Conservation (phyloP, 1,140 invertebrate genomes). For the Saccostrea cuccullata region DNA sequence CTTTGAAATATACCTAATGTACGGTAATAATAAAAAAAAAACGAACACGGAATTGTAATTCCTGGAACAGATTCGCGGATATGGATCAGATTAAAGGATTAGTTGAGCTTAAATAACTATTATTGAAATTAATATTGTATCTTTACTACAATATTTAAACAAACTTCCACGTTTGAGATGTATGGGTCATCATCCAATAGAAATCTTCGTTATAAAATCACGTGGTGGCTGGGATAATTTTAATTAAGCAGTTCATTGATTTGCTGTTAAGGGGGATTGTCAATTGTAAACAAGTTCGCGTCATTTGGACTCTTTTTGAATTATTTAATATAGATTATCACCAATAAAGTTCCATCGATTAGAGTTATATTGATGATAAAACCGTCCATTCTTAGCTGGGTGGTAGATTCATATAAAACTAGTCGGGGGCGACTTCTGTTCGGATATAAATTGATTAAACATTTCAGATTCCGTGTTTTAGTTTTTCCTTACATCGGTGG, state of each 20-base stretch:
- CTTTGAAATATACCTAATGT: not conserved
- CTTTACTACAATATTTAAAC: conserved; percentile 20
- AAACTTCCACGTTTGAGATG: not conserved
- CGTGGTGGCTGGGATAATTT: not conserved
- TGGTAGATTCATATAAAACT: not conserved
- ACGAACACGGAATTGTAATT: not conserved
- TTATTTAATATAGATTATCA: conserved; percentile 38
- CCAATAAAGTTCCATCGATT: conserved; percentile 23
- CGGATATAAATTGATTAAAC: conserved; percentile 36
- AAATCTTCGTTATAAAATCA: not conserved
- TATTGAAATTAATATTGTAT: conserved; percentile 29
- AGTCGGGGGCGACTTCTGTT: conserved; percentile 9
- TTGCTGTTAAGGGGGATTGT: conserved; percentile 18
- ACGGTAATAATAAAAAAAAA: not conserved
- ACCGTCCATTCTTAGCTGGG: not conserved
- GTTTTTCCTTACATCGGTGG: not conserved
- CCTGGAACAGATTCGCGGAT: not conserved
- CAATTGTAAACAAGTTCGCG: conserved; percentile 19
- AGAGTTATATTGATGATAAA: conserved; percentile 14
- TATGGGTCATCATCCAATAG: not conserved
- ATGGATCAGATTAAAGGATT: not conserved
- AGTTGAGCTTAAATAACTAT: not conserved
- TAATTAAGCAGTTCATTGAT: conserved; percentile 30
- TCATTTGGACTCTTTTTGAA: conserved; percentile 25
- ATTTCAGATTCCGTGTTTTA: conserved; percentile 7